Percentiles rank a stretch among this genome's conserved stretches.
Evolutionary conservation across 1,140 invertebrate genomes (phyloP).

Genomic region (Heliconius eleuchia): DNA sequence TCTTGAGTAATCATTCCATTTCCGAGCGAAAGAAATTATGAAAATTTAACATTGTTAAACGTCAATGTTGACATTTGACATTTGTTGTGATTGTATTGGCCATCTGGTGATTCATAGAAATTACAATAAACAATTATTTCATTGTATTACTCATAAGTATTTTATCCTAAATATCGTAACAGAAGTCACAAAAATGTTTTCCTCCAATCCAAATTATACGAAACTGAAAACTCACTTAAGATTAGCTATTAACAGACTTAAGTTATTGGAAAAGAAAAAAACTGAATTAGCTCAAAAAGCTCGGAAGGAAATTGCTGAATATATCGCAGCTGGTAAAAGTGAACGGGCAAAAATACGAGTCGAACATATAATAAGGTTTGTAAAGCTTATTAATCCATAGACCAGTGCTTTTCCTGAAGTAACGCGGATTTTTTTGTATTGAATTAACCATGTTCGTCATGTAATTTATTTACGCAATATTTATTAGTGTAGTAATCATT

Average conservation of each 20-base stretch:
- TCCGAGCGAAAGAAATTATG: background rate
- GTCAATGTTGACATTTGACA: conserved; percentile 23
- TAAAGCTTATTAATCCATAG: background rate
- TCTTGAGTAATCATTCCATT: background rate
- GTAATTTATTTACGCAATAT: background rate
- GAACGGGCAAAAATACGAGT: conserved; percentile 98
- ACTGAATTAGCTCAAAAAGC: conserved; percentile 97
- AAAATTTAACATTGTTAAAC: background rate
- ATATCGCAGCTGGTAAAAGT: conserved; percentile 93
- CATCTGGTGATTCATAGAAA: conserved; percentile 37
- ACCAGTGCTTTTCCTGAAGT: background rate
- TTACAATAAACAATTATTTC: conserved; percentile 35
- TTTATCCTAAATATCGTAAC: conserved; percentile 26
- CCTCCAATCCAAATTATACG: conserved; percentile 92
- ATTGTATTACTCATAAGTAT: conserved; percentile 39
- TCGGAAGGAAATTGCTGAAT: conserved; percentile 98
- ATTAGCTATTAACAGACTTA: conserved; percentile 95
- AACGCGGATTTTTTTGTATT: background rate
- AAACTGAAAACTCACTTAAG: conserved; percentile 98
- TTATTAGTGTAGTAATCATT: background rate
- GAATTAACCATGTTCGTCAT: background rate
- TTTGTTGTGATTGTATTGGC: conserved; percentile 15
- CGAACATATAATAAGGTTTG: conserved; percentile 95
- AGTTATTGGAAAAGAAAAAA: conserved; percentile 99
- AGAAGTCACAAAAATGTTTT: conserved; percentile 87